Evolutionary conservation across 2,113 vertebrate species (phyloP).

Genomic region (Catharus fuscescens): DNA sequence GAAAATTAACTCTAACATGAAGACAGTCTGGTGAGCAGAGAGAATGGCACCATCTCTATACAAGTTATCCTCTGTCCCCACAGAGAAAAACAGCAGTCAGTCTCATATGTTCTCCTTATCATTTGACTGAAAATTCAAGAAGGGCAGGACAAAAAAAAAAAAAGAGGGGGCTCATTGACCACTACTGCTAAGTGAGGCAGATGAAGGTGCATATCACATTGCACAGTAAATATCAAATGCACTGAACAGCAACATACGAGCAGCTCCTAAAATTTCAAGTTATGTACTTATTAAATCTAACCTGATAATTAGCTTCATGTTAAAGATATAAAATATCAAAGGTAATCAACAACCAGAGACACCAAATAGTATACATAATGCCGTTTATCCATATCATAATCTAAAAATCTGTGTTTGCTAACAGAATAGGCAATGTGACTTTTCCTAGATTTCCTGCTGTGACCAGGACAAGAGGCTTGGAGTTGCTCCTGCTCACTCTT

Average conservation of each 20-base stretch:
- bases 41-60: background rate
- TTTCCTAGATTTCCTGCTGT: background rate
- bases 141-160: background rate
- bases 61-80: background rate
- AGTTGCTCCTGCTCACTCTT: background rate
- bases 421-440: background rate
- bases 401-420: background rate
- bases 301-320: background rate
- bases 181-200: background rate
- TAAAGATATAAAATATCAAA: background rate
- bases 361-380: background rate
- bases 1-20: background rate
- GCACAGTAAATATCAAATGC: background rate
- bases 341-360: background rate
- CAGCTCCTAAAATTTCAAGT: background rate
- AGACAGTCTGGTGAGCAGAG: background rate
- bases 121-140: background rate
- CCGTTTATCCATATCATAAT: background rate
- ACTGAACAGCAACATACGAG: background rate
- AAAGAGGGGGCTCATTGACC: background rate
- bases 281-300: background rate
- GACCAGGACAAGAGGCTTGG: background rate
- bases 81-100: background rate
- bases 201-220: background rate
- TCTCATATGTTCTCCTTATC: background rate